Evolutionary conservation across 2,113 vertebrate genomes (phyloP), one percentile per base, ranked within the genome.

Genomic region (Corythaixoides concolor): DNA sequence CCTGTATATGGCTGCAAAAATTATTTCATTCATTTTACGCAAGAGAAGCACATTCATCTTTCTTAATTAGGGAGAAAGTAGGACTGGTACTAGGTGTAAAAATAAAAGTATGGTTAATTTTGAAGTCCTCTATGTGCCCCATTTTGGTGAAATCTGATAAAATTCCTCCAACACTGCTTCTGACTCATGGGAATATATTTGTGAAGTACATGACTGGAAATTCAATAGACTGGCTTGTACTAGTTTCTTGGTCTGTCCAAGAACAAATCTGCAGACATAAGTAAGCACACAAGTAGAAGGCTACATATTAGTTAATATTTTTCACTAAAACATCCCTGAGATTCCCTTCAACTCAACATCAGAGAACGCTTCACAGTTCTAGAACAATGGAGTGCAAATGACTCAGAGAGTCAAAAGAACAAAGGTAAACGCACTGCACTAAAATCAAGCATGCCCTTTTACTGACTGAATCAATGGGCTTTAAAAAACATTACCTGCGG

Each of bases 61-160:
- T 77, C 47, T 91, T 91, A 94, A 97, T 96, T 91, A 93, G 70
- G 43, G 26, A 88, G 62, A 93, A 94, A 85, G 78, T 8, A 88
- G 53, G 68, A 83, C 56, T 86, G n/a, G 62, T 77, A 83, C 11
- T 53, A 83, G 56, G 67, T 85, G 96, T 94, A 92, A 95, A 97
- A 85, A 93, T 67, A 72, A 86, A 90, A 94, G 52, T 72, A 83
- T 49, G 24, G 75, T 88, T 88, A 87, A 94, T 86, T 94, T 76
- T 92, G 28, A 84, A 88, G 72, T 70, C 66, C 35, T 93, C 68
- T 85, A 8, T 41, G 33, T 45, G 55, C 12, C 50, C 68, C 43
- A 64, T 35, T 85, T 80, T 89, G 58, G 62, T 62, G 47, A 84
- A 70, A 63, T 93, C 58, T 5, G 8, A 93, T 79, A 89, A 93